Conservation (phyloP, 2,797 vertebrate genomes). For the Prionace glauca region DNA sequence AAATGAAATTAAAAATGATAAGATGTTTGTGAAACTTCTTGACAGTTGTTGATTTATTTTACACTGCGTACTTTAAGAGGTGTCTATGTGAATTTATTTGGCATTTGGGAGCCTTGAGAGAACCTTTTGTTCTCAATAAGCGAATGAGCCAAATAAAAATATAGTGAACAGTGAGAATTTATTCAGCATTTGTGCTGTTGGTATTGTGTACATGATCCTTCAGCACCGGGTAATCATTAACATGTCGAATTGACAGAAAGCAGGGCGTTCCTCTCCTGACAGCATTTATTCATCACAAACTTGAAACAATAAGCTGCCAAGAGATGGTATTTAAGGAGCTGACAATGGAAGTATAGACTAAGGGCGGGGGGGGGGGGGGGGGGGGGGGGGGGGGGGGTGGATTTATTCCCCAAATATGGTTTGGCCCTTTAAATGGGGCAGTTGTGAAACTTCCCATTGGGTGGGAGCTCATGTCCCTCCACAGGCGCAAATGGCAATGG, state of each 20-base stretch:
- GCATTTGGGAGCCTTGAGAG: not conserved
- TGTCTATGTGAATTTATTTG: not conserved
- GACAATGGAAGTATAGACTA: not conserved
- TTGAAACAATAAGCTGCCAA: not conserved
- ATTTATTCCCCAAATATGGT: not conserved
- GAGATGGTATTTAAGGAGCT: not conserved
- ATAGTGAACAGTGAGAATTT: not conserved
- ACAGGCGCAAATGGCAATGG: no score
- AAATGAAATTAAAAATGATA: not conserved
- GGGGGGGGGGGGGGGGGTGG: no score
- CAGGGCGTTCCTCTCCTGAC: not conserved
- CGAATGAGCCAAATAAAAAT: not conserved
- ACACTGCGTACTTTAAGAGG: not conserved
- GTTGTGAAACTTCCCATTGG: no score
- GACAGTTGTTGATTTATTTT: not conserved
- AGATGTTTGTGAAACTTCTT: not conserved
- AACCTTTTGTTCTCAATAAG: not conserved
- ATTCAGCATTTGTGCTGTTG: not conserved
- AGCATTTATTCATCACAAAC: slow-evolving; percentile 6
- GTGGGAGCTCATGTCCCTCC: no score
- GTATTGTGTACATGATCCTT: not conserved
- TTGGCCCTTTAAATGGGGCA: not conserved
- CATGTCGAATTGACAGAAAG: not conserved
- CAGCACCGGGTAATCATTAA: not conserved
- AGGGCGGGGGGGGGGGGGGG: no score